These are phyloP conservation scores for Triops longicaudatus DNA, from an alignment of 1,140 invertebrate species.

Conservation along the genomic window DNA sequence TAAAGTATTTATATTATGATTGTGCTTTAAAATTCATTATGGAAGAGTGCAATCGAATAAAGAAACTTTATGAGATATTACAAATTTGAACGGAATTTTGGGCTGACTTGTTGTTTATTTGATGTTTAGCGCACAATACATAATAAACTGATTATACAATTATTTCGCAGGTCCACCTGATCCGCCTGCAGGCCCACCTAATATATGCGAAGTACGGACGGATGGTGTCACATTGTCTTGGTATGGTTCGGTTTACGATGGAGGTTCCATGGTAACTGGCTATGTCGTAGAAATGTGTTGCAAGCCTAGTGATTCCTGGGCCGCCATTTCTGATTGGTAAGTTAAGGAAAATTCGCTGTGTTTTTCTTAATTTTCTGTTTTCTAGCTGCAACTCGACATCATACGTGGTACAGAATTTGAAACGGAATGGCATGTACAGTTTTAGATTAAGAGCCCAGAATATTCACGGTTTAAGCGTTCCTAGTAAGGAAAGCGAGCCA, in stretches of 20 bases:
- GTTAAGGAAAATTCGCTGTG: conserved; percentile 16
- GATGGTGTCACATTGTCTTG: conserved; percentile 56
- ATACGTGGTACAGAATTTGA: conserved; percentile 48
- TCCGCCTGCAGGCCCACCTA: conserved; percentile 58
- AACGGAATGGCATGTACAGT: conserved; percentile 50
- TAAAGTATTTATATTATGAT: no score
- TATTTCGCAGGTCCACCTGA: conserved; percentile 55
- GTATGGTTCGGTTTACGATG: conserved; percentile 72
- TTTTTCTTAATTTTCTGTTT: conserved; percentile 19
- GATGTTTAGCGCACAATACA: background rate
- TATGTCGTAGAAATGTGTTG: conserved; percentile 64
- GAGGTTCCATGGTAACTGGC: conserved; percentile 71
- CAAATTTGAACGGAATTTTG: background rate
- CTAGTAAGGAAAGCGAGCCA: conserved; percentile 48
- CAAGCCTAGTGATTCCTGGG: conserved; percentile 37
- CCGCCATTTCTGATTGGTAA: conserved; percentile 23
- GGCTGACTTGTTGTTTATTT: background rate
- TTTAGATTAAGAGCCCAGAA: conserved; percentile 71
- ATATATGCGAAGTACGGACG: conserved; percentile 42
- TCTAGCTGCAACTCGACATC: conserved; percentile 52
- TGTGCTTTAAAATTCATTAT: no score
- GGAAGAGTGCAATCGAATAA: no score
- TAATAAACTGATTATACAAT: background rate
- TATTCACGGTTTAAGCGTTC: conserved; percentile 63
- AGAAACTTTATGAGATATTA: background rate